Percentiles rank a stretch among this genome's conserved stretches.
phyloP scores from a whole-genome alignment of 2,888 invertebrate species.

The Xestia rhomboidea region DNA sequence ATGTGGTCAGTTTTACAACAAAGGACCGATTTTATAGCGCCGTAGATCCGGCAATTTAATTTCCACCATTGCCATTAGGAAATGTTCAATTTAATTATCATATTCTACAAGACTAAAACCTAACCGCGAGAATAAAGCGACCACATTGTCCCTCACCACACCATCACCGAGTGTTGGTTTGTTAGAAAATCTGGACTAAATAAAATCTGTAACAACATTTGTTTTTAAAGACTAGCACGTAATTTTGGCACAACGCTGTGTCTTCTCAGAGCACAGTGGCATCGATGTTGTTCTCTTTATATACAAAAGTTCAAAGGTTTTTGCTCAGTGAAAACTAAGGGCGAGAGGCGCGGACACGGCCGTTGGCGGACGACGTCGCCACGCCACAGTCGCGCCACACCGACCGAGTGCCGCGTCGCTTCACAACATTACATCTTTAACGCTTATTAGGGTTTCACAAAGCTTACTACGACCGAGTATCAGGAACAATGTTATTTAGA shows the following conservation, averaged over 20 bases:
- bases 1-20: conserved; percentile 67
- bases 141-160: conserved; percentile 80
- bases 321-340: conserved; percentile 82
- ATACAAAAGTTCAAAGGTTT: conserved; percentile 76
- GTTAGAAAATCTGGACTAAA: conserved; percentile 89
- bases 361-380: conserved; percentile 48
- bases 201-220: conserved; percentile 91
- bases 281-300: conserved; percentile 87
- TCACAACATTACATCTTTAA: conserved; percentile 48
- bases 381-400: conserved; percentile 47
- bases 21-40: conserved; percentile 58
- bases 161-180: conserved; percentile 86
- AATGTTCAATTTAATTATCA: too few species aligned
- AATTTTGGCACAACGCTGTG: conserved; percentile 90
- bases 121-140: conserved; percentile 72
- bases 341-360: conserved; percentile 52
- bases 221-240: conserved; percentile 89
- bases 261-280: conserved; percentile 83
- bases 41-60: conserved; percentile 52
- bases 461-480: conserved; percentile 76
- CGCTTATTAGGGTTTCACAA: conserved; percentile 81
- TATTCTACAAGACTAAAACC: conserved; percentile 71
- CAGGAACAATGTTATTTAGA: conserved; percentile 79
- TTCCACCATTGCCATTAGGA: conserved; percentile 50
- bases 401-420: conserved; percentile 47